A percentile compares a stretch with the other conserved stretches of the same genome.
Conservation (phyloP, 1,140 invertebrate genomes). For the Rhagoletis zephyria region DNA sequence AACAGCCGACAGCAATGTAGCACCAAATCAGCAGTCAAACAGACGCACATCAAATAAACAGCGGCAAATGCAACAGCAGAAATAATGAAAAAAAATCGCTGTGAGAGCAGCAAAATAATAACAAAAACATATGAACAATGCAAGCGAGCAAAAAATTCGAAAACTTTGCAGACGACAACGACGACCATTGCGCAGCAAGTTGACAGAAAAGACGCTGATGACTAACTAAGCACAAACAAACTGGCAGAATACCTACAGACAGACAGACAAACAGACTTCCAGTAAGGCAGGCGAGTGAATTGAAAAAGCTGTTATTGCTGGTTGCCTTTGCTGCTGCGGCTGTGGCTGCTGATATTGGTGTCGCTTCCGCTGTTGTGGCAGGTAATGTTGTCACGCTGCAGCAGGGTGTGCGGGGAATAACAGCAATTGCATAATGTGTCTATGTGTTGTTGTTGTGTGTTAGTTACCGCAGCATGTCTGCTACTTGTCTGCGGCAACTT, state of each 20-base stretch:
- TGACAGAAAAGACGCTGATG: conserved; percentile 31
- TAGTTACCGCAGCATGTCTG: conserved; percentile 7
- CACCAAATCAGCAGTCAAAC: conserved; percentile 28
- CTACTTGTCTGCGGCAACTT: conserved; percentile 14
- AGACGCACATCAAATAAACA: conserved; percentile 41
- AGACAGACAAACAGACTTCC: background rate
- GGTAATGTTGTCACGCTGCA: conserved; percentile 7
- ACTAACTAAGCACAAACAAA: conserved; percentile 49
- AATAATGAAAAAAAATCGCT: background rate
- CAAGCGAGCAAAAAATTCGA: background rate
- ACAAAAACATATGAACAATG: conserved; percentile 11
- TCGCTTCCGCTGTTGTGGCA: conserved; percentile 41
- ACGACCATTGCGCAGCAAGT: conserved; percentile 27
- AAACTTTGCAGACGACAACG: conserved; percentile 44
- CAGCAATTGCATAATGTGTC: background rate
- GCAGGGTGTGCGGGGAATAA: background rate
- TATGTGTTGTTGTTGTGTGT: background rate
- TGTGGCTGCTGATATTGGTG: background rate
- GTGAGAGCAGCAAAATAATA: conserved; percentile 30
- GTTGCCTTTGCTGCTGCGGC: background rate
- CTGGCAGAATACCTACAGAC: background rate
- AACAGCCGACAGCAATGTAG: background rate
- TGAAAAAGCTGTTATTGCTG: background rate
- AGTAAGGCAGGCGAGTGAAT: background rate
- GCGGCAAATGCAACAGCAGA: conserved; percentile 10